phyloP scores from a whole-genome alignment of 2,113 vertebrate genomes.

The Microcebus griseorufus region DNA sequence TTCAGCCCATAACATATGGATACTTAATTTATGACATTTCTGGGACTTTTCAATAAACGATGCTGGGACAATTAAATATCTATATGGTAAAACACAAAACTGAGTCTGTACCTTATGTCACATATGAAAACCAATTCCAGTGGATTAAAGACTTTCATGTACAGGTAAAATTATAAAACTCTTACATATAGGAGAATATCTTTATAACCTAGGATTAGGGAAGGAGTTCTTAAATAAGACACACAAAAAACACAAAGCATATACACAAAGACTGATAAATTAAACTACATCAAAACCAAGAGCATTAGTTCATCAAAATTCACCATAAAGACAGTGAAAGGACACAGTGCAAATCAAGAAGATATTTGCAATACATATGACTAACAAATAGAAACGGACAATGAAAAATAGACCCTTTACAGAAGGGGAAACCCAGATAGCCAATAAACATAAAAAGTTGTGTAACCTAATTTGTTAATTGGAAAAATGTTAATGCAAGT shows the following conservation, averaged over 20 bases:
- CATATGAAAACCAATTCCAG: not conserved
- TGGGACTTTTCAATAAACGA: not conserved
- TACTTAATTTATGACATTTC: not conserved
- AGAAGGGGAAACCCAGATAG: not conserved
- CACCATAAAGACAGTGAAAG: not conserved
- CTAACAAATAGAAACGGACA: not conserved
- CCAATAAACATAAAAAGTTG: not conserved
- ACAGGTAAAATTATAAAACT: not conserved
- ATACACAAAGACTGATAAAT: not conserved
- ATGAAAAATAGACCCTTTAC: not conserved
- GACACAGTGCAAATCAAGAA: constrained; percentile 1
- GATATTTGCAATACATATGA: not conserved
- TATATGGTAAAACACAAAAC: not conserved
- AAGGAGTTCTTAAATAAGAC: constrained; percentile 29
- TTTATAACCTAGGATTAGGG: not conserved
- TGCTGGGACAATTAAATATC: not conserved
- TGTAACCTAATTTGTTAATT: not conserved
- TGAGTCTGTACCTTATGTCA: not conserved
- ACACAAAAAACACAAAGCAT: not conserved
- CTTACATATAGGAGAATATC: not conserved
- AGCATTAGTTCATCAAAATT: not conserved
- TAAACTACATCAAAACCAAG: constrained; percentile 26
- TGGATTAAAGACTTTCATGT: not conserved
- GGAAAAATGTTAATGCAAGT: not conserved
- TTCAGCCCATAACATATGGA: too few species aligned